Percentiles rank a stretch among this genome's conserved stretches.
Conservation (phyloP, 2,113 vertebrate genomes). For the Muntiacus muntjak region DNA sequence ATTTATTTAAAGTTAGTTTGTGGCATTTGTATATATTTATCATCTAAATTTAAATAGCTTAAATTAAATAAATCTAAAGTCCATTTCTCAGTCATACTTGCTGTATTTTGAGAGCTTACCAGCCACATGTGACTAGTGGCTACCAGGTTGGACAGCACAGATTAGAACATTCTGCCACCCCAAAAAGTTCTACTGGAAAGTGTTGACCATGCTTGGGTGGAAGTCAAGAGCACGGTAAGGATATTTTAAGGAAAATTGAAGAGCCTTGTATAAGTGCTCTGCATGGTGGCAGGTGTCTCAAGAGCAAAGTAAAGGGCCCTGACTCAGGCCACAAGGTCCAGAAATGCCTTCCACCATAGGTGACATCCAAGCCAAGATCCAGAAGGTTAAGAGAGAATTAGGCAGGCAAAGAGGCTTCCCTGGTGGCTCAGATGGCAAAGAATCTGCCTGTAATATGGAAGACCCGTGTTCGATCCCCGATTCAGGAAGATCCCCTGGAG, state of each 20-base stretch:
- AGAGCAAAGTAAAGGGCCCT: not conserved
- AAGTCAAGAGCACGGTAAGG: not conserved
- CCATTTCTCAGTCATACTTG: not conserved
- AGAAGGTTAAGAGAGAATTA: not conserved
- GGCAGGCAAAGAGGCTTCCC: not conserved
- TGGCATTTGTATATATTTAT: not conserved
- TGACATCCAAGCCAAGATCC: not conserved
- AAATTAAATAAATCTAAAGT: not conserved
- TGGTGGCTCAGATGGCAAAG: not conserved
- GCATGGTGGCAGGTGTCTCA: not conserved
- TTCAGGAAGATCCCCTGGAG: not conserved
- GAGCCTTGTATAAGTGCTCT: not conserved
- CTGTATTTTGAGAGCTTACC: not conserved
- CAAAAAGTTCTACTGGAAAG: not conserved
- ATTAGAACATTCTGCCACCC: not conserved
- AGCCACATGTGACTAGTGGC: not conserved
- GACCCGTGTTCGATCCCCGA: accelerated
- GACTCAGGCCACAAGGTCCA: not conserved
- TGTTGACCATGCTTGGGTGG: not conserved
- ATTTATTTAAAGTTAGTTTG: not conserved
- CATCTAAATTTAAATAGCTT: not conserved
- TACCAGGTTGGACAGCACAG: not conserved
- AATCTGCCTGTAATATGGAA: not conserved
- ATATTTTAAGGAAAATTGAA: not conserved
- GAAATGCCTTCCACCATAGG: not conserved